These are phyloP conservation scores for Nasonia giraulti DNA, from an alignment of 1,140 invertebrate genomes.

Conservation along the genomic window DNA sequence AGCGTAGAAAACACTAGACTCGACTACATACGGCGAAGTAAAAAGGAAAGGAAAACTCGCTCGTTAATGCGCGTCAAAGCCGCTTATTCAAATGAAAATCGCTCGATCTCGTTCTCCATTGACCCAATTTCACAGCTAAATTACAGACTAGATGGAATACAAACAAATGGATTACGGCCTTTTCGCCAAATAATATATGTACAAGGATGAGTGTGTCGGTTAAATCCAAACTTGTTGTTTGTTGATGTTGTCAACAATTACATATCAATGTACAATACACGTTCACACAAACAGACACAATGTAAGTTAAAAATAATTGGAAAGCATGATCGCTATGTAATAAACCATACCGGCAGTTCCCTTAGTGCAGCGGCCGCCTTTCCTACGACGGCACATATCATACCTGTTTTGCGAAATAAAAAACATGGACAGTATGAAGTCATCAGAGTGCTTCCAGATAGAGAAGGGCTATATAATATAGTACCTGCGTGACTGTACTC, in stretches of 20 bases:
- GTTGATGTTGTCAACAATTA: background rate
- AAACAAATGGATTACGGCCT: conserved; percentile 11
- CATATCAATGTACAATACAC: background rate
- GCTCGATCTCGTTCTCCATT: conserved; percentile 37
- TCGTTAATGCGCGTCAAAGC: background rate
- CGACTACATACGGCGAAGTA: too few species aligned
- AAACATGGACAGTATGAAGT: conserved; percentile 72
- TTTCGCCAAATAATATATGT: conserved; percentile 33
- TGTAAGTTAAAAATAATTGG: conserved; percentile 49
- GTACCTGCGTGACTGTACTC: conserved; percentile 58
- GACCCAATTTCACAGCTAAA: conserved; percentile 30
- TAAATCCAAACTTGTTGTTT: background rate
- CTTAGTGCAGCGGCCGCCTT: conserved; percentile 95
- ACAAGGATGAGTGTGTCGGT: conserved; percentile 34
- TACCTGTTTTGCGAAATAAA: conserved; percentile 83
- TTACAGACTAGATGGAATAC: conserved; percentile 7
- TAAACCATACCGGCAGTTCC: conserved; percentile 92
- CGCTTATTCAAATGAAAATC: conserved; percentile 48
- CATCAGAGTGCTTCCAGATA: conserved; percentile 59
- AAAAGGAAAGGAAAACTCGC: conserved; percentile 17
- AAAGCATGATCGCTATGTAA: conserved; percentile 72
- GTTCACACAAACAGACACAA: conserved; percentile 13
- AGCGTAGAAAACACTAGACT: background rate
- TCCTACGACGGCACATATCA: conserved; percentile 95
- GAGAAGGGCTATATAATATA: conserved; percentile 54